Conservation (phyloP, 1,140 invertebrate species). For the Penaeus vannamei region DNA sequence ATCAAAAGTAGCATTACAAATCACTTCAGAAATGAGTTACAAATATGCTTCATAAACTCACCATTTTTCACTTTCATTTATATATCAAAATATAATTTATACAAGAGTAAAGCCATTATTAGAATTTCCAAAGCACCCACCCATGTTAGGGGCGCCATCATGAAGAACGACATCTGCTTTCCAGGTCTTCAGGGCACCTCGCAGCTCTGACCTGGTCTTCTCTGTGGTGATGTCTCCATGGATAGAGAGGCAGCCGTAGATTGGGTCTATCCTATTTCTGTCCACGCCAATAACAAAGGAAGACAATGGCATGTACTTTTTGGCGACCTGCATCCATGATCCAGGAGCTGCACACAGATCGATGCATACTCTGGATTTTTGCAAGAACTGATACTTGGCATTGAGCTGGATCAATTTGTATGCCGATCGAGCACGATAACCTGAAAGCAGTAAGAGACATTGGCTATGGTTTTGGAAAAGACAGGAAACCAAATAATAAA, state of each 20-base stretch:
- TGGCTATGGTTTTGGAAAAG: no score
- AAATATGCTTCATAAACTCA: no score
- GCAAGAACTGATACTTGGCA: slow-evolving; percentile 96
- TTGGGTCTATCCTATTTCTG: slow-evolving; percentile 94
- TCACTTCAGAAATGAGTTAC: neutral
- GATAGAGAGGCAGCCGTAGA: slow-evolving; percentile 91
- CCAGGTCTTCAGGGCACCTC: slow-evolving; percentile 92
- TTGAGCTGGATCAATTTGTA: slow-evolving; percentile 99
- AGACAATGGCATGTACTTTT: slow-evolving; percentile 97
- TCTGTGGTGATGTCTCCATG: slow-evolving; percentile 98
- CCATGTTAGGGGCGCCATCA: slow-evolving; percentile 99
- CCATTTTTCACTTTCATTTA: no score
- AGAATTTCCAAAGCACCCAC: slow-evolving; percentile 72
- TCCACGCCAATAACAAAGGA: slow-evolving; percentile 96
- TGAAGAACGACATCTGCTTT: slow-evolving; percentile 97
- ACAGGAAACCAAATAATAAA: no score
- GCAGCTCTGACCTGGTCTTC: slow-evolving; percentile 80
- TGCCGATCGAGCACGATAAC: slow-evolving; percentile 88
- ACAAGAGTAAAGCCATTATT: no score
- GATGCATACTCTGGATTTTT: slow-evolving; percentile 94
- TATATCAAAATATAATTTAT: no score
- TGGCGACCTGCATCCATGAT: slow-evolving; percentile 99
- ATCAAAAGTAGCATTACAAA: neutral
- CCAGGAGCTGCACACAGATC: slow-evolving; percentile 99
- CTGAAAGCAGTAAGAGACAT: slow-evolving; percentile 73